Percentiles rank a stretch among this genome's conserved stretches.
Evolutionary conservation across 2,888 invertebrate species (phyloP).

Genomic region (Peribatodes rhomboidaria): DNA sequence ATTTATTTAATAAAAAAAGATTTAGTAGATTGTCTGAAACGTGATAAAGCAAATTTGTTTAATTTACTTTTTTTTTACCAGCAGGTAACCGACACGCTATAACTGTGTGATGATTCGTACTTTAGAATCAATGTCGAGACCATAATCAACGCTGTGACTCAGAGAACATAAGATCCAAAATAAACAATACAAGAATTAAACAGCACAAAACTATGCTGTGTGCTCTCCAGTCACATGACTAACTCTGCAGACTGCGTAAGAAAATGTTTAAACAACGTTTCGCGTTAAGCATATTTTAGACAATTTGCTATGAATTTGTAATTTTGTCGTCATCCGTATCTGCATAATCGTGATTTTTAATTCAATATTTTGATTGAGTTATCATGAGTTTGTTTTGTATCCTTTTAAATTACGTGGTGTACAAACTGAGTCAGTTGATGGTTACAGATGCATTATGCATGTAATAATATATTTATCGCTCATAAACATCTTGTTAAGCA

Average conservation of each 20-base stretch:
- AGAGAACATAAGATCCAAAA: constrained; percentile 5
- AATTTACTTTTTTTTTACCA: too few species aligned
- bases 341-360: constrained; percentile 1
- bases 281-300: constrained; percentile 8
- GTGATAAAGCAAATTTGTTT: too few species aligned
- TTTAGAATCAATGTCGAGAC: not conserved
- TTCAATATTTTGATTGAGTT: not conserved
- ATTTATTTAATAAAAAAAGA: too few species aligned
- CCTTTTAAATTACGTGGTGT: not conserved
- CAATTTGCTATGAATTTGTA: constrained; percentile 6
- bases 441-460: not conserved
- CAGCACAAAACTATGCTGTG: constrained; percentile 21
- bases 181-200: constrained; percentile 20
- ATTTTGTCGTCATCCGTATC: constrained; percentile 13
- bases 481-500: too few species aligned
- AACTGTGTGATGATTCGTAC: not conserved
- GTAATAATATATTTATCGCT: too few species aligned
- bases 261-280: constrained; percentile 21
- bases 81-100: too few species aligned
- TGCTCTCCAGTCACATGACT: constrained; percentile 30
- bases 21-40: too few species aligned
- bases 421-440: not conserved
- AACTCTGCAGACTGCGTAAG: constrained; percentile 8
- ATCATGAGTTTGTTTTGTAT: constrained; percentile 3
- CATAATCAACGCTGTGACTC: constrained; percentile 6